phyloP scores from a whole-genome alignment of 2,888 invertebrate genomes.

The Lissocephala sabroskyi region DNA sequence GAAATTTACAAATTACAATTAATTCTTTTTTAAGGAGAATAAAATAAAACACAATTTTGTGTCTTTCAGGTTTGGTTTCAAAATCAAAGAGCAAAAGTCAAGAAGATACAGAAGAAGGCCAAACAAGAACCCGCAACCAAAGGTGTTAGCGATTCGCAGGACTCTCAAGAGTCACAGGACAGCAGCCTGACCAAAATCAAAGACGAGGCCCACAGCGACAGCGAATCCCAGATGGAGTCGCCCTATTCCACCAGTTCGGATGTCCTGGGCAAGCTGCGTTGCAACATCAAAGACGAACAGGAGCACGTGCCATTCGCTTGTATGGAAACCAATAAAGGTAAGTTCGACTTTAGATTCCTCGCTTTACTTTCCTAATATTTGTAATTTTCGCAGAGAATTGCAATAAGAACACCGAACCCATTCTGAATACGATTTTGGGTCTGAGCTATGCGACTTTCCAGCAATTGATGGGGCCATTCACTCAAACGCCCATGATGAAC shows the following conservation, averaged over 20 bases:
- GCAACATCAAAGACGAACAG: slow-evolving; percentile 69
- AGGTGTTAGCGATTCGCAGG: slow-evolving; percentile 70
- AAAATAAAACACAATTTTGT: too few relatives aligned
- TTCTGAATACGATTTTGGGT: slow-evolving; percentile 70
- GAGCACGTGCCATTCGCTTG: slow-evolving; percentile 69
- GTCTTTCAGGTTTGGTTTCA: slow-evolving; percentile 82
- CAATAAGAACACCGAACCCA: slow-evolving; percentile 71
- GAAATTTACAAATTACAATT: too few relatives aligned
- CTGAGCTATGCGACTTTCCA: slow-evolving; percentile 72
- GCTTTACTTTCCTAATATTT: too few relatives aligned
- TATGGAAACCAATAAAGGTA: slow-evolving; percentile 71
- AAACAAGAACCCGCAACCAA: slow-evolving; percentile 74
- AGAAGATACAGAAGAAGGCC: slow-evolving; percentile 79
- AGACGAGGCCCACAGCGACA: slow-evolving; percentile 77
- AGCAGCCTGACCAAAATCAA: slow-evolving; percentile 76
- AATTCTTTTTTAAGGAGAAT: too few relatives aligned
- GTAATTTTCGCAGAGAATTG: slow-evolving; percentile 62
- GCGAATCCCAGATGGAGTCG: slow-evolving; percentile 69
- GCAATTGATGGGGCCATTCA: slow-evolving; percentile 72
- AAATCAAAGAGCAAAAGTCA: slow-evolving; percentile 79
- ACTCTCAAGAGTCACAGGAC: slow-evolving; percentile 74
- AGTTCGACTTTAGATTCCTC: too few relatives aligned
- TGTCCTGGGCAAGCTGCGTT: slow-evolving; percentile 53
- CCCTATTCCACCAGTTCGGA: slow-evolving; percentile 62
- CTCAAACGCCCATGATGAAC: slow-evolving; percentile 73